A percentile compares a stretch with the other conserved stretches of the same genome.
These are phyloP conservation scores for Drosophila repletoides DNA, from an alignment of 1,140 invertebrate species.

Conservation along the genomic window DNA sequence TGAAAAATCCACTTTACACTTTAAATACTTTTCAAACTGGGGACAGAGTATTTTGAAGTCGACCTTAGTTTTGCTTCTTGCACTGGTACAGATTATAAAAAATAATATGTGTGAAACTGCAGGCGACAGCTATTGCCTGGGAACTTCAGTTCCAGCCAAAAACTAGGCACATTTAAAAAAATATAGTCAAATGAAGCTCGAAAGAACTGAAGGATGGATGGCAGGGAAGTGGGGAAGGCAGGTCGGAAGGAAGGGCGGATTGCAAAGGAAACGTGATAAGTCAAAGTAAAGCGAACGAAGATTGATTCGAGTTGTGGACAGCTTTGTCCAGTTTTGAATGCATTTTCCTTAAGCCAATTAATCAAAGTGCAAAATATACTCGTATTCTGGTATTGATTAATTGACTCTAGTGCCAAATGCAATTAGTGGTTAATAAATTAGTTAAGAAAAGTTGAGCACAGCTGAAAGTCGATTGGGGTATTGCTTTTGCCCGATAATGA, in stretches of 20 bases:
- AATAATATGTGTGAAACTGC: conserved; percentile 4
- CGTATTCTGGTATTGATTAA: conserved; percentile 59
- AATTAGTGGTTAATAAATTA: conserved; percentile 71
- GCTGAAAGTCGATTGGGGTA: conserved; percentile 7
- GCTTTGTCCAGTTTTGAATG: conserved; percentile 61
- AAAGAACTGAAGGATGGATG: not conserved
- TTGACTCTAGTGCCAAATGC: conserved; percentile 60
- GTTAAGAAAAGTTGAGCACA: conserved; percentile 32
- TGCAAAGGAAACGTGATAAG: conserved; percentile 23
- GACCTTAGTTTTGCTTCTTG: no score
- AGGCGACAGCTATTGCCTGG: conserved; percentile 32
- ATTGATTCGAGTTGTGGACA: conserved; percentile 64
- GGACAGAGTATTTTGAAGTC: no score
- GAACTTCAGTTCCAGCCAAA: conserved; percentile 15
- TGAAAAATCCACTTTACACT: no score
- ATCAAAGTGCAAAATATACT: conserved; percentile 57
- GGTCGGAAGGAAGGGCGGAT: not conserved
- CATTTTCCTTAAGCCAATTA: conserved; percentile 53
- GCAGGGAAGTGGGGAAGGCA: not conserved
- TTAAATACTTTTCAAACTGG: no score
- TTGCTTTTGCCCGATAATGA: conserved; percentile 4
- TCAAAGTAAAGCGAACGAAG: conserved; percentile 51
- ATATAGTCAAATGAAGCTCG: not conserved
- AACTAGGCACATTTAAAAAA: not conserved
- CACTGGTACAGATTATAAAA: no score